Percentiles rank a stretch among this genome's conserved stretches.
Evolutionary conservation across 2,113 vertebrate genomes (phyloP).

Genomic region (Pionites leucogaster): DNA sequence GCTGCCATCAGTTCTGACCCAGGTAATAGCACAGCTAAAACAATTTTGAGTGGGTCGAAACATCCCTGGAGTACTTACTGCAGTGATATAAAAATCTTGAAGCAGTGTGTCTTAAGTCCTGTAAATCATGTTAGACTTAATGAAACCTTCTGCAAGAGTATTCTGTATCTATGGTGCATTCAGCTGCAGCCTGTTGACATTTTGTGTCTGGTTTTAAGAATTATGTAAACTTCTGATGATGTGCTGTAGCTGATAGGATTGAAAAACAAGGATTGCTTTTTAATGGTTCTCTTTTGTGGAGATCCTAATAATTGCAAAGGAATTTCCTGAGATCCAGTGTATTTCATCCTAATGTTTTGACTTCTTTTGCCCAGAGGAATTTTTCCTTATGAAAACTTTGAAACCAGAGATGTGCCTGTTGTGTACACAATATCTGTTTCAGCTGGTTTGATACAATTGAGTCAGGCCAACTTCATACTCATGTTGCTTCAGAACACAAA

Average conservation of each 20-base stretch:
- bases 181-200: conserved; percentile 45
- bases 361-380: conserved; percentile 36
- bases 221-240: conserved; percentile 67
- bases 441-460: conserved; percentile 11
- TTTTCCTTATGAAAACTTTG: conserved; percentile 45
- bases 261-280: conserved; percentile 9
- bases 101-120: conserved; percentile 64
- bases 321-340: neutral
- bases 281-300: conserved; percentile 6
- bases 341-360: conserved; percentile 27
- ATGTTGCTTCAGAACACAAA: conserved; percentile 40
- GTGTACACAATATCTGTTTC: conserved; percentile 51
- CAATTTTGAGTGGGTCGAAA: conserved; percentile 71
- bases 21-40: conserved; percentile 75
- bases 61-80: conserved; percentile 72
- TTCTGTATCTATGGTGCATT: conserved; percentile 66
- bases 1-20: conserved; percentile 70
- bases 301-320: conserved; percentile 27
- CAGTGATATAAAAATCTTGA: conserved; percentile 72
- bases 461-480: conserved; percentile 12
- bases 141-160: conserved; percentile 65
- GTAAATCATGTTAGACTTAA: conserved; percentile 74
- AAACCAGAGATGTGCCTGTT: neutral
- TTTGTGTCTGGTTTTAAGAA: conserved; percentile 63
- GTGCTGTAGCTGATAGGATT: neutral